Evolutionary conservation across 2,113 vertebrate genomes (phyloP).

Genomic region (Hippoglossus stenolepis): DNA sequence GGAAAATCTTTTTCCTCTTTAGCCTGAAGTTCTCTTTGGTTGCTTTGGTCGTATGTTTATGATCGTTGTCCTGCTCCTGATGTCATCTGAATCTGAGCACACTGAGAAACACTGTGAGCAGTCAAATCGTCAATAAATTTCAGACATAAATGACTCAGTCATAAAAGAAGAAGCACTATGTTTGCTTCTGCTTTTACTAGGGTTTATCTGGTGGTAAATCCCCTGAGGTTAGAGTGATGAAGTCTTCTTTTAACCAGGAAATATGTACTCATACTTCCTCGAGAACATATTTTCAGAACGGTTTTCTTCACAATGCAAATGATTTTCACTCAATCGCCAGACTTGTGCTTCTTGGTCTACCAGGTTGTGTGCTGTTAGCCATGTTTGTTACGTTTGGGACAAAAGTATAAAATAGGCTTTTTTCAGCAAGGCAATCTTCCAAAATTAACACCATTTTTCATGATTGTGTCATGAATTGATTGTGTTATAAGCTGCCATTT

Average conservation of each 20-base stretch:
- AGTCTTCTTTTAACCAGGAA: not conserved
- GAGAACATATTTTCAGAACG: too few species aligned
- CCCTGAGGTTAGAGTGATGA: not conserved
- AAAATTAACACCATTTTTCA: too few species aligned
- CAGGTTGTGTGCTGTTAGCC: too few species aligned
- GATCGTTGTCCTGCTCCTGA: not conserved
- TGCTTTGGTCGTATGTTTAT: not conserved
- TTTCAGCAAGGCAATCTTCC: too few species aligned
- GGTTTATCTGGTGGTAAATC: not conserved
- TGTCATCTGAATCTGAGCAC: not conserved
- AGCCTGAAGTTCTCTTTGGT: not conserved
- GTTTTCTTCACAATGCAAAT: not conserved
- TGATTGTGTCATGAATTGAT: too few species aligned
- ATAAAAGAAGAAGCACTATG: not conserved
- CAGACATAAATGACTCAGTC: not conserved
- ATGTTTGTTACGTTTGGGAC: too few species aligned
- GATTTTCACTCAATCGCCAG: too few species aligned
- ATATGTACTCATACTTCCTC: not conserved
- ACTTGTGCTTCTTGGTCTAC: not conserved
- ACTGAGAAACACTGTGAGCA: not conserved
- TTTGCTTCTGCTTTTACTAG: not conserved
- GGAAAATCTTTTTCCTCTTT: not conserved
- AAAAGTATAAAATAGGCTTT: too few species aligned
- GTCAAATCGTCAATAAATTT: not conserved
- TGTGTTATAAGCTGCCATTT: conserved; percentile 29